phyloP scores from a whole-genome alignment of 2,797 vertebrate genomes.

The Paguma larvata region DNA sequence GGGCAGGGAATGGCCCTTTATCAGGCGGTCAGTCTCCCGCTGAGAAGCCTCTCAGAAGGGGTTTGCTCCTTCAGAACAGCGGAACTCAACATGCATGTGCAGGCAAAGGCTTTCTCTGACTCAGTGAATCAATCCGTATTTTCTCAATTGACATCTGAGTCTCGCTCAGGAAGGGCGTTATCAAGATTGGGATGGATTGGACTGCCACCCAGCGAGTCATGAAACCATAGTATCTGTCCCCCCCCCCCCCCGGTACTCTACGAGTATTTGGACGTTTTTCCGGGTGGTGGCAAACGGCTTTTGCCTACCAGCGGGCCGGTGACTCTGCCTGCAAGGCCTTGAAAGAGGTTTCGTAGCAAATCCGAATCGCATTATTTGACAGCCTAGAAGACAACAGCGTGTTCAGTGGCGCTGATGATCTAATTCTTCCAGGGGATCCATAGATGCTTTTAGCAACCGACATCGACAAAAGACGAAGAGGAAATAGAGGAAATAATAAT shows the following conservation, averaged over 20 bases:
- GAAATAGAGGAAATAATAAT: not conserved
- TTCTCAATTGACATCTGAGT: not conserved
- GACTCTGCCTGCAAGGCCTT: not conserved
- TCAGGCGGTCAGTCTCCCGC: fast-evolving
- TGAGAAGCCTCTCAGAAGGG: not conserved
- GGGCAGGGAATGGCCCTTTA: not conserved
- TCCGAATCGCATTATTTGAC: not conserved
- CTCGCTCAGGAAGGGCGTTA: not conserved
- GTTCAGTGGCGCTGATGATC: not conserved
- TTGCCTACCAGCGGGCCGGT: not conserved
- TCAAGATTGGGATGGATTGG: not conserved
- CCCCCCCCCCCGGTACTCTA: not conserved
- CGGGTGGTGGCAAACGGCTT: not conserved
- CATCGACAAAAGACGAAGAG: not conserved
- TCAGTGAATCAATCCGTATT: not conserved
- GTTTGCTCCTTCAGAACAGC: not conserved
- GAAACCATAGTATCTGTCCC: not conserved
- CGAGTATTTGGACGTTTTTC: not conserved
- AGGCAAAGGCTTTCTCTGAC: not conserved
- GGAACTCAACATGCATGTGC: not conserved
- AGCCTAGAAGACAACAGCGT: not conserved
- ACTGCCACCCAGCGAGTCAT: not conserved
- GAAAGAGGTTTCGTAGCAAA: not conserved
- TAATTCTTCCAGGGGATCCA: not conserved
- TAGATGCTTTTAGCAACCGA: not conserved